These are phyloP conservation scores for Ernsta delagoae DNA, from an alignment of 2,888 invertebrate genomes.

Conservation along the genomic window DNA sequence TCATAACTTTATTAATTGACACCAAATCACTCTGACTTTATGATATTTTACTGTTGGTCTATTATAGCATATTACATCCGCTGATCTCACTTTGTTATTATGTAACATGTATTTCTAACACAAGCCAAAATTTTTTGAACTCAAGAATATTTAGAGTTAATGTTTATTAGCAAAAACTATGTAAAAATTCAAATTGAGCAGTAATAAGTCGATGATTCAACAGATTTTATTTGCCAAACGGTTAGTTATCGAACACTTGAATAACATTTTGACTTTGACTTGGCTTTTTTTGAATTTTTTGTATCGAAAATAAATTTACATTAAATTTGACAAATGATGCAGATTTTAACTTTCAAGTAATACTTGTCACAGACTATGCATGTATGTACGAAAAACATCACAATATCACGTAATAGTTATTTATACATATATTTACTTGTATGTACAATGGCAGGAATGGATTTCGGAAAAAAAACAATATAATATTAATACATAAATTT, in stretches of 20 bases:
- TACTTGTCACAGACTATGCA: constrained; percentile 23
- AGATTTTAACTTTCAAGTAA: not conserved
- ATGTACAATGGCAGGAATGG: constrained; percentile 36
- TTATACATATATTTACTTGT: not conserved
- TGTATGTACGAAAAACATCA: not conserved
- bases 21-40: constrained; percentile 9
- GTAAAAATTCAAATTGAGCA: no score
- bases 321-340: not conserved
- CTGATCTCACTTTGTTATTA: no score
- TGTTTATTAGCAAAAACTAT: no score
- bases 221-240: no score
- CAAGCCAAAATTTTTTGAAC: no score
- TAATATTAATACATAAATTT: constrained; percentile 16
- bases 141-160: no score
- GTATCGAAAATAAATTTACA: no score
- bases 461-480: constrained; percentile 29
- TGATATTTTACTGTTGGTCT: constrained; percentile 2
- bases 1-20: constrained; percentile 27
- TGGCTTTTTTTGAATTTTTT: no score
- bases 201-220: no score
- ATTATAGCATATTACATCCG: constrained; percentile 12
- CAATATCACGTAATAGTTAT: not conserved
- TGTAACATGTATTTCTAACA: no score
- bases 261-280: no score
- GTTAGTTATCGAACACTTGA: no score